A percentile compares a stretch with the other conserved stretches of the same genome.
phyloP scores from a whole-genome alignment of 2,888 invertebrate species.

The Macaria notata region DNA sequence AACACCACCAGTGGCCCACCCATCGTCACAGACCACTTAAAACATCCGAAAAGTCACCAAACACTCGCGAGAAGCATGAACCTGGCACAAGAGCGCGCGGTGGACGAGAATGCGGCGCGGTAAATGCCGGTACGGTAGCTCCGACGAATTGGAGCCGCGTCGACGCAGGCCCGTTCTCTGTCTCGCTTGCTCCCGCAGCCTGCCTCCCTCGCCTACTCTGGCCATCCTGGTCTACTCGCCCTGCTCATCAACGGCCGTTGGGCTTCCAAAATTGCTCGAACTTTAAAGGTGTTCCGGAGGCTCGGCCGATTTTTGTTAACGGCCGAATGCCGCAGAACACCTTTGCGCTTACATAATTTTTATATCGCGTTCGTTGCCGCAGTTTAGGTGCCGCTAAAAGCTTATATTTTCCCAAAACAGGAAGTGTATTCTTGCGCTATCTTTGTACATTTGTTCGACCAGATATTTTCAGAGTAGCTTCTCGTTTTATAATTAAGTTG shows the following conservation, averaged over 20 bases:
- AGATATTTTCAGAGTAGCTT: constrained; percentile 9
- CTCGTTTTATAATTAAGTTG: constrained; percentile 13
- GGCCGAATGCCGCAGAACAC: constrained; percentile 15
- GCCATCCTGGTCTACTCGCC: constrained; percentile 48
- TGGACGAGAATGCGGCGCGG: constrained; percentile 54
- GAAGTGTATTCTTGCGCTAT: not conserved
- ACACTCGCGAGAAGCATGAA: constrained; percentile 68
- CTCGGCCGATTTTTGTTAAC: constrained; percentile 29
- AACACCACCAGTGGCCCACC: constrained; percentile 65
- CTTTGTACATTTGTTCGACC: constrained; percentile 2
- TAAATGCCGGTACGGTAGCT: constrained; percentile 61
- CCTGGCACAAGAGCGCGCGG: constrained; percentile 46
- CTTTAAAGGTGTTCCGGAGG: constrained; percentile 31
- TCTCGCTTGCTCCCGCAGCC: constrained; percentile 57
- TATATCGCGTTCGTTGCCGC: not conserved
- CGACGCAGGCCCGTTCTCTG: constrained; percentile 49
- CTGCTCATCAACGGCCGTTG: constrained; percentile 51
- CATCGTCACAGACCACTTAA: constrained; percentile 53
- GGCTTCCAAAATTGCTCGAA: constrained; percentile 25
- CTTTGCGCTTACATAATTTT: constrained; percentile 2
- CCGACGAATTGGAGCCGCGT: constrained; percentile 55
- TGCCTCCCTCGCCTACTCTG: constrained; percentile 46
- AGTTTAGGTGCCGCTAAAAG: constrained; percentile 1
- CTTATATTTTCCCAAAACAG: not conserved
- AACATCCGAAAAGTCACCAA: constrained; percentile 57